Percentiles rank a stretch among this genome's conserved stretches.
Conservation (phyloP, 1,140 invertebrate genomes). For the Habropoda laboriosa region DNA sequence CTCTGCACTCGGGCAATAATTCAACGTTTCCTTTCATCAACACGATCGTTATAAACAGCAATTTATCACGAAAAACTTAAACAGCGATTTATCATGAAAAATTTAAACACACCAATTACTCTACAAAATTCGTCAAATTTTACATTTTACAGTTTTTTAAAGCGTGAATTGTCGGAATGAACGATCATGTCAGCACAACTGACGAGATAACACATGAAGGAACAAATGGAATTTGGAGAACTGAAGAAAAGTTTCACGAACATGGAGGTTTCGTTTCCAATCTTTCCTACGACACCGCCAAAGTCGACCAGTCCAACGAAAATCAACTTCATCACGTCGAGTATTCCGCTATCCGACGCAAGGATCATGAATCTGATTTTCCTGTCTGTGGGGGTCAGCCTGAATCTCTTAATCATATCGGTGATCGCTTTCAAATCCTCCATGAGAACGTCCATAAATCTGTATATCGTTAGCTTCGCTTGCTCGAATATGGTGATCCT, state of each 20-base stretch:
- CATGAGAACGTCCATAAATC: slow-evolving; percentile 60
- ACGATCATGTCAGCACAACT: no score
- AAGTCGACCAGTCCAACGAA: slow-evolving; percentile 16
- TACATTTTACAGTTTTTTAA: no score
- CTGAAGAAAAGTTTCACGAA: neutral
- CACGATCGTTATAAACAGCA: no score
- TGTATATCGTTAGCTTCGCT: slow-evolving; percentile 71
- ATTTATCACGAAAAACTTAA: no score
- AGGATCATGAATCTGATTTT: slow-evolving; percentile 56
- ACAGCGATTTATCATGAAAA: no score
- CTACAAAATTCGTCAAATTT: no score
- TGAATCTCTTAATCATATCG: slow-evolving; percentile 63
- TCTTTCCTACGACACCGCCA: accelerated
- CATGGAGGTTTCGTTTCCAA: neutral
- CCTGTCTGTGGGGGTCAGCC: slow-evolving; percentile 44
- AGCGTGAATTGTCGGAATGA: no score
- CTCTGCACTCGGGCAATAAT: no score
- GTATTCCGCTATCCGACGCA: neutral
- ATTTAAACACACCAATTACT: no score
- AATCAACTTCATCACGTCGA: slow-evolving; percentile 41
- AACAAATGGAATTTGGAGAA: neutral
- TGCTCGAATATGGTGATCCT: slow-evolving; percentile 71
- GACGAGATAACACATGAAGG: neutral
- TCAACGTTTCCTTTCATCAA: no score
- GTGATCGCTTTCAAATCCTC: slow-evolving; percentile 52